A percentile compares a stretch with the other conserved stretches of the same genome.
phyloP scores from a whole-genome alignment of 1,140 invertebrate species.

The Drosophila sechellia region DNA sequence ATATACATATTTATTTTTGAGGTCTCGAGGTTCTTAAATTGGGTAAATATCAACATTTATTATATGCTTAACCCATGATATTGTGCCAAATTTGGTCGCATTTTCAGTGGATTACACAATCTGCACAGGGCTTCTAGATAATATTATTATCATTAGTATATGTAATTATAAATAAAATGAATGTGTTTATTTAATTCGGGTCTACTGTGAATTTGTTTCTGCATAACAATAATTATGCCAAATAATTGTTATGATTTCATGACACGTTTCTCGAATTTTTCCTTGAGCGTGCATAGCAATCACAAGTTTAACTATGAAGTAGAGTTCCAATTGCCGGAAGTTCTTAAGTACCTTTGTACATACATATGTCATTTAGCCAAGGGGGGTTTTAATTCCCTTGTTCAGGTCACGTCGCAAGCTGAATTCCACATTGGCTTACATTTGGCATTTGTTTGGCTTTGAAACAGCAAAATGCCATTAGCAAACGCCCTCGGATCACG shows the following conservation, averaged over 20 bases:
- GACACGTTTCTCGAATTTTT: neutral
- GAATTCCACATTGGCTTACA: constrained; percentile 28
- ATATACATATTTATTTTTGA: constrained; percentile 7
- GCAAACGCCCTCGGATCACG: constrained; percentile 45
- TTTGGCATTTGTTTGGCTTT: constrained; percentile 40
- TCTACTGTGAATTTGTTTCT: too few relatives aligned
- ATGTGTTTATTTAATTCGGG: too few relatives aligned
- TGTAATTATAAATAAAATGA: too few relatives aligned
- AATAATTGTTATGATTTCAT: neutral
- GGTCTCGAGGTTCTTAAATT: constrained; percentile 30
- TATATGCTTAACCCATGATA: constrained; percentile 5
- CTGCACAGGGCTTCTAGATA: neutral
- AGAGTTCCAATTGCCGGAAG: constrained; percentile 12
- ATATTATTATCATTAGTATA: neutral
- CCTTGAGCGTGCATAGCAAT: constrained; percentile 1
- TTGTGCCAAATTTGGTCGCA: neutral
- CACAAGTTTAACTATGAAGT: neutral
- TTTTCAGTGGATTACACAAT: neutral
- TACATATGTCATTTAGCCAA: neutral
- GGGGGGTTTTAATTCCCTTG: constrained; percentile 25
- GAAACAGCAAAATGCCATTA: constrained; percentile 68
- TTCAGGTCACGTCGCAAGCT: constrained; percentile 33
- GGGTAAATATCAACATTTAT: constrained; percentile 9
- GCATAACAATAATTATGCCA: too few relatives aligned
- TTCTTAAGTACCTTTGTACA: neutral